Evolutionary conservation across 2,888 invertebrate species (phyloP).

Genomic region (Agonopterix subpropinquella): DNA sequence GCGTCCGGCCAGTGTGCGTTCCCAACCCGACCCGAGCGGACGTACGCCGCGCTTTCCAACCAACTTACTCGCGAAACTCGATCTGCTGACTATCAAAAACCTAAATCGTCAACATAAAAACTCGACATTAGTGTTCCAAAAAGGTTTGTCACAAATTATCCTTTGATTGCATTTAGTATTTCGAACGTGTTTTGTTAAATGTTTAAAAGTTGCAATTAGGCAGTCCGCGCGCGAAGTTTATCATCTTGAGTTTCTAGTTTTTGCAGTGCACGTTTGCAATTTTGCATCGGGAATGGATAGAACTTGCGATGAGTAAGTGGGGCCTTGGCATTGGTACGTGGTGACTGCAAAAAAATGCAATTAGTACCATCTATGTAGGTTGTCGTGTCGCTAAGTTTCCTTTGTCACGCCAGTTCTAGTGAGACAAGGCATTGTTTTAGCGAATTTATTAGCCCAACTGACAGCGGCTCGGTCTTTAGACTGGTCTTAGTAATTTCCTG

Average conservation of each 20-base stretch:
- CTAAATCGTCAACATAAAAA: slow-evolving; percentile 21
- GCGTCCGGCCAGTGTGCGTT: slow-evolving; percentile 57
- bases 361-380: slow-evolving; percentile 55
- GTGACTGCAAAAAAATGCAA: slow-evolving; percentile 66
- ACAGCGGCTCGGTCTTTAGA: slow-evolving; percentile 23
- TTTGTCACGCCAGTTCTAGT: slow-evolving; percentile 61
- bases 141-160: slow-evolving; percentile 54
- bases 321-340: slow-evolving; percentile 65
- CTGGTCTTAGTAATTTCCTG: slow-evolving; percentile 29
- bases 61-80: slow-evolving; percentile 64
- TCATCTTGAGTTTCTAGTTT: slow-evolving; percentile 53
- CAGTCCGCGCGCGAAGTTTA: slow-evolving; percentile 37
- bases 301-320: slow-evolving; percentile 64
- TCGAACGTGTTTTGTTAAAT: slow-evolving; percentile 10
- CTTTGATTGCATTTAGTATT: slow-evolving; percentile 31
- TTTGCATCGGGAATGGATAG: slow-evolving; percentile 67
- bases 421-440: slow-evolving; percentile 63
- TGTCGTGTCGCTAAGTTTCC: slow-evolving; percentile 55
- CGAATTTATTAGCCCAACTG: slow-evolving; percentile 54
- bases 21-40: slow-evolving; percentile 53
- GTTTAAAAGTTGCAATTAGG: slow-evolving; percentile 34
- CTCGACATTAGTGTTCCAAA: slow-evolving; percentile 22
- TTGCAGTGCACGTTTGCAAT: slow-evolving; percentile 36
- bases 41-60: slow-evolving; percentile 56
- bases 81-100: slow-evolving; percentile 39